Evolutionary conservation across 2,113 vertebrate species (phyloP).

Genomic region (Herpetotheres cachinnans): DNA sequence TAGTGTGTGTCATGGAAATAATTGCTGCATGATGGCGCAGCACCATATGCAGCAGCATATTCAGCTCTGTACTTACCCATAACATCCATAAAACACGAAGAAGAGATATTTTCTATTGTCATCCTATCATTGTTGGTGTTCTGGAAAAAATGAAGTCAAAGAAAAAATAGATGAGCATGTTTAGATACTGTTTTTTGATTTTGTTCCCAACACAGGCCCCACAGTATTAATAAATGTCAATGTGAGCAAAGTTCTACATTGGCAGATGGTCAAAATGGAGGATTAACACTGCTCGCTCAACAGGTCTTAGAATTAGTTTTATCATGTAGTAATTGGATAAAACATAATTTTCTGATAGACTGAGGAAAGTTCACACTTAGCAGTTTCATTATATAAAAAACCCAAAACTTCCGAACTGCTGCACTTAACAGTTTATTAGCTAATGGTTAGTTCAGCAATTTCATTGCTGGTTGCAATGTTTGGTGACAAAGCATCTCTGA

Average conservation of each 20-base stretch:
- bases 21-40: not conserved
- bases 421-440: not conserved
- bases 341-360: not conserved
- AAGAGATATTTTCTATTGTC: not conserved
- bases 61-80: not conserved
- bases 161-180: not conserved
- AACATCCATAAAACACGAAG: not conserved
- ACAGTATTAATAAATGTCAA: not conserved
- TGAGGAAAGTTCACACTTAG: not conserved
- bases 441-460: not conserved
- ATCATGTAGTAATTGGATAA: constrained; percentile 17
- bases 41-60: not conserved
- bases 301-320: constrained; percentile 30
- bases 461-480: not conserved
- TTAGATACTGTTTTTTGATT: not conserved
- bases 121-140: not conserved
- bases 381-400: not conserved
- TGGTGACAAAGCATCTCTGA: not conserved
- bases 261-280: constrained; percentile 22
- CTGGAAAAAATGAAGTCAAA: not conserved
- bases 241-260: not conserved
- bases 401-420: not conserved
- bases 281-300: constrained; percentile 6
- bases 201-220: not conserved
- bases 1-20: not conserved